These are phyloP conservation scores for Nomada flava DNA, from an alignment of 2,888 invertebrate species.

Conservation along the genomic window DNA sequence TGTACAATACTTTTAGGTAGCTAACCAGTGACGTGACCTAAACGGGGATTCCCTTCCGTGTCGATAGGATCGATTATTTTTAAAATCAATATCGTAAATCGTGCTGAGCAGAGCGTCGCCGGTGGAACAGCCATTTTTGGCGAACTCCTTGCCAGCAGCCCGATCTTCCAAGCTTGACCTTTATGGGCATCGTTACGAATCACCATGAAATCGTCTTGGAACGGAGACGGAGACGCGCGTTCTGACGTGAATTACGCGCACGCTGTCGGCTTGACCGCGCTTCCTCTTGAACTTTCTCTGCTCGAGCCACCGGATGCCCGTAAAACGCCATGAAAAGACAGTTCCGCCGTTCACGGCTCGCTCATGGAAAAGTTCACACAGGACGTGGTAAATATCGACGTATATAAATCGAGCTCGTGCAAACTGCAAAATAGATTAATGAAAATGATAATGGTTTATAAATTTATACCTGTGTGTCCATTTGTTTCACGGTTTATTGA, in stretches of 20 bases:
- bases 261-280: slow-evolving; percentile 8
- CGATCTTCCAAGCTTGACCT: slow-evolving; percentile 43
- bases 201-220: slow-evolving; percentile 64
- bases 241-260: slow-evolving; percentile 57
- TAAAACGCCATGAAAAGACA: slow-evolving; percentile 54
- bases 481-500: background rate
- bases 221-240: slow-evolving; percentile 33
- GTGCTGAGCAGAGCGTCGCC: slow-evolving; percentile 19
- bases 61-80: slow-evolving; percentile 44
- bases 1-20: background rate
- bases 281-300: slow-evolving; percentile 57
- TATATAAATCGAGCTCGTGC: background rate
- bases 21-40: background rate
- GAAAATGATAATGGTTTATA: too few relatives aligned
- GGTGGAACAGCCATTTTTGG: slow-evolving; percentile 61
- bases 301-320: slow-evolving; percentile 33
- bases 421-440: background rate
- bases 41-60: slow-evolving; percentile 28
- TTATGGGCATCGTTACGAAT: slow-evolving; percentile 73
- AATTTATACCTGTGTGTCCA: background rate
- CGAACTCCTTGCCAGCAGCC: slow-evolving; percentile 19
- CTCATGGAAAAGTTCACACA: slow-evolving; percentile 37
- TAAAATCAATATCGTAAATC: slow-evolving; percentile 63
- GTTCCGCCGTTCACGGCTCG: slow-evolving; percentile 11
- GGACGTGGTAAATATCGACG: slow-evolving; percentile 20